Evolutionary conservation across 2,888 invertebrate species (phyloP), one percentile per base, ranked within the genome.

Genomic region (Unio delphinus): DNA sequence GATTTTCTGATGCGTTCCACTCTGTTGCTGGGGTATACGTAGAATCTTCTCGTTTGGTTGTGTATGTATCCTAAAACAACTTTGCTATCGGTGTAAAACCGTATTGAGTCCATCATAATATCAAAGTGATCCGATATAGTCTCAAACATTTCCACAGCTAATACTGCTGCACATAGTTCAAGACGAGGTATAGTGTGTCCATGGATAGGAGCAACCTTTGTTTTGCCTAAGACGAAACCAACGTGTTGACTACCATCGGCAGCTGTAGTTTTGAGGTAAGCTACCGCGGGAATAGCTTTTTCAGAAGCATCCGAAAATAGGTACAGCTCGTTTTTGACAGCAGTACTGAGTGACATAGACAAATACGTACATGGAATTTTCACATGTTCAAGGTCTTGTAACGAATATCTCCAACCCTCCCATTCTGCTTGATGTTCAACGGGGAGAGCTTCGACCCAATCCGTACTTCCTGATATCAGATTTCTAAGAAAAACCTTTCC

Each of bases 281-380:
- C 76, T 18, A 67, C 73, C 23, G 79, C 79, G 17, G 80, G 70
- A 28, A 80, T 79, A 8, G 80, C 81, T 45, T 65, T 68, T 70
- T 76, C 79, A 23, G 80, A 80, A 1, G 80, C 81, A 68, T 83
- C 83, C 0, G 72, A 72, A 61, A 75, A 82, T 20, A 78, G 28
- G 54, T 72, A 72, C 8, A 81, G 17, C 28, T 72, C 64, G n/a
- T 67, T 65, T 45, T 63, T 17, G 0, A 30, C 26, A 23, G 54
- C 28, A 30, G 54, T 26, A 5, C 55, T 59, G n/a, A 57, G 57
- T 20, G 69, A 67, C 18, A 17, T 34, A 20, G 67, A 23, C 20
- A 55, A 64, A 61, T 76, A 80, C 5, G 55, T 66, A 18, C 74
- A 71, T 18, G 69, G 70, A 23, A 80, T 67, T 3, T 54, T 55